A percentile compares a stretch with the other conserved stretches of the same genome.
phyloP scores from a whole-genome alignment of 2,113 vertebrate genomes.

The Brevimyrus niger region DNA sequence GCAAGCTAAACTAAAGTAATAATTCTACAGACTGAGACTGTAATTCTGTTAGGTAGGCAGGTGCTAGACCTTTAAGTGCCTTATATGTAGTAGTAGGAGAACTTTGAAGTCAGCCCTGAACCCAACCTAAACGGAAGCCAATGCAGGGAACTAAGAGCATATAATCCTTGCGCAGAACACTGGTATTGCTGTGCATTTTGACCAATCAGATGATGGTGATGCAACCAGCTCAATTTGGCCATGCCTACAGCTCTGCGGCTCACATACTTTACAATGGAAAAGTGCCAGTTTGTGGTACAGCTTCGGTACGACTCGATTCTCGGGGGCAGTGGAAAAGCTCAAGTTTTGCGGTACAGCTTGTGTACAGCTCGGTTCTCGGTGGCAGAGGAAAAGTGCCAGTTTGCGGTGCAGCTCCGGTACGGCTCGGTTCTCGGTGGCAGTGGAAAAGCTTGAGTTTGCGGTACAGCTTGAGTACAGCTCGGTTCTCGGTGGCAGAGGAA shows the following conservation, averaged over 20 bases:
- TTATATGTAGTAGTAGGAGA: too few species aligned
- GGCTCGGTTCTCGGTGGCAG: background rate
- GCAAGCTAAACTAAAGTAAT: background rate
- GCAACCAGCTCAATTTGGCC: too few species aligned
- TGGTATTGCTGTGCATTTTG: too few species aligned
- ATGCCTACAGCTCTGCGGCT: too few species aligned
- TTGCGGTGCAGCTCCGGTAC: background rate
- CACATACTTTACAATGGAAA: too few species aligned
- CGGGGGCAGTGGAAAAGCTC: background rate
- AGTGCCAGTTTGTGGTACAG: background rate
- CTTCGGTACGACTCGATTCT: background rate
- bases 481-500: background rate
- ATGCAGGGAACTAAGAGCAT: too few species aligned
- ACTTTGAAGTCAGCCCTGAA: too few species aligned
- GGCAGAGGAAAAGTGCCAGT: background rate
- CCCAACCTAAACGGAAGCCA: too few species aligned
- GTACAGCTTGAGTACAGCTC: background rate
- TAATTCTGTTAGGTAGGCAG: too few species aligned
- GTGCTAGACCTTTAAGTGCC: too few species aligned
- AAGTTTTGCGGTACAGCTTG: background rate
- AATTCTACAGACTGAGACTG: background rate
- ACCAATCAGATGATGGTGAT: too few species aligned
- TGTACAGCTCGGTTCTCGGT: background rate
- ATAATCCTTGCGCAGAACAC: too few species aligned
- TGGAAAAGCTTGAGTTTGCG: background rate